phyloP scores from a whole-genome alignment of 2,797 vertebrate genomes.

The Chromis chromis region DNA sequence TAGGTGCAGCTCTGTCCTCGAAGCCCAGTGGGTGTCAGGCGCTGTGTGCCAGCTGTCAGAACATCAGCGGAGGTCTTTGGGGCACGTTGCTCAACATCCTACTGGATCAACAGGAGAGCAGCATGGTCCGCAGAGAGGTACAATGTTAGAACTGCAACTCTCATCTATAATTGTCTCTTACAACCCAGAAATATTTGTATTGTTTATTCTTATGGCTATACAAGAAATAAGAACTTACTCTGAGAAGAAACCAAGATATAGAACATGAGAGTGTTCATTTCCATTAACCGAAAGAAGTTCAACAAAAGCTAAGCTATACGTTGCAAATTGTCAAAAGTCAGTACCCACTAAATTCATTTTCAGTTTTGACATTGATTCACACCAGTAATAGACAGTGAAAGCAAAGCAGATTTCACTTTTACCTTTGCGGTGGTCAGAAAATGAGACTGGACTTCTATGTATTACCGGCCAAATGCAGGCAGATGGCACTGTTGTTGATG shows the following conservation, averaged over 20 bases:
- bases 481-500: conserved; percentile 89
- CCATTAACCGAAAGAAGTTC: background rate
- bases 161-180: background rate
- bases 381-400: background rate
- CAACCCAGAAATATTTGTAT: background rate
- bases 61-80: conserved; percentile 98
- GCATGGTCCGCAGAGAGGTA: conserved; percentile 97
- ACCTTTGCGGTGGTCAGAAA: conserved; percentile 25
- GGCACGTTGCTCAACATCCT: conserved; percentile 95
- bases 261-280: background rate
- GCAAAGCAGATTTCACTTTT: conserved; percentile 14
- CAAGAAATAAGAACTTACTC: conserved; percentile 2
- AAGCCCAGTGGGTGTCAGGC: conserved; percentile 89
- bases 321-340: background rate
- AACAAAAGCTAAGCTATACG: background rate
- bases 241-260: conserved; percentile 1
- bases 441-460: conserved; percentile 56
- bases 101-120: conserved; percentile 94
- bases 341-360: background rate
- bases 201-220: background rate
- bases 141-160: conserved; percentile 21
- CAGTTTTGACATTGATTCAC: background rate
- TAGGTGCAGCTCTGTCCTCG: conserved; percentile 92
- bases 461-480: conserved; percentile 76
- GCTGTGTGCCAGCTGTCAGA: conserved; percentile 93